phyloP scores from a whole-genome alignment of 2,888 invertebrate species.

The Brenthis hecate region DNA sequence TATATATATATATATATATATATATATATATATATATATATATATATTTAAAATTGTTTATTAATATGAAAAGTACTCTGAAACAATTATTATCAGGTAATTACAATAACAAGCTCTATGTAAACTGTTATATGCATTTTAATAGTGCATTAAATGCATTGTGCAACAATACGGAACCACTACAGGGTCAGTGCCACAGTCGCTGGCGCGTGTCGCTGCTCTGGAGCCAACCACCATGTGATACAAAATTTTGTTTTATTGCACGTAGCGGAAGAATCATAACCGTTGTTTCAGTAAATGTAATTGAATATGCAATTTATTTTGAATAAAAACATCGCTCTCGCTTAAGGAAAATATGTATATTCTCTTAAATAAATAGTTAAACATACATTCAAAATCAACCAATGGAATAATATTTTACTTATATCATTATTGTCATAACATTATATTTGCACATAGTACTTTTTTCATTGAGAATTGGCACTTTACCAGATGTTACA shows the following conservation, averaged over 20 bases:
- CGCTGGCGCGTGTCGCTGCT: slow-evolving; percentile 58
- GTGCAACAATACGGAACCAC: slow-evolving; percentile 64
- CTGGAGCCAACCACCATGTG: slow-evolving; percentile 32
- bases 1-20: too few relatives aligned
- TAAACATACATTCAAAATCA: too few relatives aligned
- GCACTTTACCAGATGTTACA: slow-evolving; percentile 39
- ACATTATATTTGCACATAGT: slow-evolving; percentile 30
- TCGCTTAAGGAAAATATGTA: too few relatives aligned
- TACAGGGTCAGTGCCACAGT: slow-evolving; percentile 68
- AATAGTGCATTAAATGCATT: slow-evolving; percentile 49
- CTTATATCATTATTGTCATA: slow-evolving; percentile 17
- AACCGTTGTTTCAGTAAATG: slow-evolving; percentile 20
- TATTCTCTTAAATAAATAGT: too few relatives aligned
- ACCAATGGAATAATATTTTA: too few relatives aligned
- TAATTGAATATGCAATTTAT: slow-evolving; percentile 6
- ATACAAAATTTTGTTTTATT: slow-evolving; percentile 26
- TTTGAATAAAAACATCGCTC: slow-evolving; percentile 1
- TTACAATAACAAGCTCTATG: slow-evolving; percentile 26
- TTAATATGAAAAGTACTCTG: not conserved
- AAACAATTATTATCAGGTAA: slow-evolving; percentile 27
- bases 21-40: too few relatives aligned
- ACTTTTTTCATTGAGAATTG: slow-evolving; percentile 32
- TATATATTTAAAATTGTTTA: too few relatives aligned
- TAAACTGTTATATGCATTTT: slow-evolving; percentile 39
- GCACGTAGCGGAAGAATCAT: slow-evolving; percentile 32